A percentile compares a stretch with the other conserved stretches of the same genome.
Conservation (phyloP, 2,888 invertebrate genomes). For the Apamea epomidion region DNA sequence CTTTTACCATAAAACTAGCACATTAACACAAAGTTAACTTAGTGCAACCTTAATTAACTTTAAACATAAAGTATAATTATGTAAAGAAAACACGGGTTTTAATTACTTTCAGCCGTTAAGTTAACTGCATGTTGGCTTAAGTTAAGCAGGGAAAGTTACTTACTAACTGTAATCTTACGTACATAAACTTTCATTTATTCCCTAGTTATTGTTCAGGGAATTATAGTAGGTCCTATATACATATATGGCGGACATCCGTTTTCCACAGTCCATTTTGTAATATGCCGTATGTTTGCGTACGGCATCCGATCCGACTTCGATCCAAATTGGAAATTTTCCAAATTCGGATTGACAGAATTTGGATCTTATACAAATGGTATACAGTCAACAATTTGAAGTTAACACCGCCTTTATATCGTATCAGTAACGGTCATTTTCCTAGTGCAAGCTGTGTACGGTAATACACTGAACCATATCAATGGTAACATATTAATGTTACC, state of each 20-base stretch:
- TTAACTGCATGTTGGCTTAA: slow-evolving; percentile 55
- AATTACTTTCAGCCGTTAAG: slow-evolving; percentile 58
- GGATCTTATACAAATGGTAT: background rate
- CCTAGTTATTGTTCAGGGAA: slow-evolving; percentile 22
- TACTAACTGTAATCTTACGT: slow-evolving; percentile 35
- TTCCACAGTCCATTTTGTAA: background rate
- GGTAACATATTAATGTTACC: too few species aligned
- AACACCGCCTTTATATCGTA: background rate
- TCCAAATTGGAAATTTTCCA: background rate
- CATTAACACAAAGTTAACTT: slow-evolving; percentile 41
- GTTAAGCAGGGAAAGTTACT: slow-evolving; percentile 43
- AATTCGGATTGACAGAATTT: background rate
- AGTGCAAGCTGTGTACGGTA: background rate
- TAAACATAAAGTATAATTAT: slow-evolving; percentile 50
- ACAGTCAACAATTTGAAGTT: background rate
- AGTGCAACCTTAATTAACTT: slow-evolving; percentile 47
- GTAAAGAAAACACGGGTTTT: slow-evolving; percentile 50
- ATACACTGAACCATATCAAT: too few species aligned
- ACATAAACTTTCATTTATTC: slow-evolving; percentile 44
- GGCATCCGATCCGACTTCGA: background rate
- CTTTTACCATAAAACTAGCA: slow-evolving; percentile 8
- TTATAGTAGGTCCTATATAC: background rate
- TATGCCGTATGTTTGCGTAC: background rate
- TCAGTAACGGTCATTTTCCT: background rate
- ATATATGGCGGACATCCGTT: too few species aligned